Base-by-base conservation (phyloP, 1,140 invertebrate genomes). In the Plutomurus gul region DNA sequence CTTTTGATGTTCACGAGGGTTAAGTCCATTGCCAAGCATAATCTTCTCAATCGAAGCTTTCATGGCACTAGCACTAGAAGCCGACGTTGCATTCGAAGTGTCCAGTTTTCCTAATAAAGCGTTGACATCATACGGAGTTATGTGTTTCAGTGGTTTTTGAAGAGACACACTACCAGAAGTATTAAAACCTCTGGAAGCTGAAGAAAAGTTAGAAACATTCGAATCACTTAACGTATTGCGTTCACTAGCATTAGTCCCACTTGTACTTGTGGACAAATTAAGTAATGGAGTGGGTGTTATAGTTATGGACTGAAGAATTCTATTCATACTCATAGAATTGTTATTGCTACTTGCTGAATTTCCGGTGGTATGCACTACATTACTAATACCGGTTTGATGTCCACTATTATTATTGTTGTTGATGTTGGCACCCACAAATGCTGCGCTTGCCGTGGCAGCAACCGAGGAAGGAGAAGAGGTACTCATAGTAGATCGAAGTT, bases 221-320 rank as follows among this genome's bases (percentile, higher is more conserved):
- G 75, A 60, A 43, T 16, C 73, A 46, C 43, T 70, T 43, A 37
- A 20, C 20, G 13, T 40, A n/a, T 30, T 33, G 4, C 65, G 39
- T 36, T 43, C 27, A 47, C 27, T 74, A 37, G 8, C 22, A 60
- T 1, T 27, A 56, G 16, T 46, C 1, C 40, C 30, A 46, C 40
- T 73, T 27, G 76, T 33, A n/a, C n/a, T n/a, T 22, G 27, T 39
- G 27, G 70, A 72, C 6, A 77, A 51, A 70, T 77, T 77, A 33
- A 77, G 51, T n/a, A 78, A 18, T 16, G 76, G 27, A 30, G 25
- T 78, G 10, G 79, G 79, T 4, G 79, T 81, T 36, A 81, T 81
- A 11, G 79, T 81, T 13, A 81, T 72, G 3, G 79, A 77, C 22
- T 81, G 79, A 10, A 75, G 65, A 40, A 80, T 7, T 27, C 76